Conservation (phyloP, 2,888 invertebrate genomes). For the Synanthedon formicaeformis region DNA sequence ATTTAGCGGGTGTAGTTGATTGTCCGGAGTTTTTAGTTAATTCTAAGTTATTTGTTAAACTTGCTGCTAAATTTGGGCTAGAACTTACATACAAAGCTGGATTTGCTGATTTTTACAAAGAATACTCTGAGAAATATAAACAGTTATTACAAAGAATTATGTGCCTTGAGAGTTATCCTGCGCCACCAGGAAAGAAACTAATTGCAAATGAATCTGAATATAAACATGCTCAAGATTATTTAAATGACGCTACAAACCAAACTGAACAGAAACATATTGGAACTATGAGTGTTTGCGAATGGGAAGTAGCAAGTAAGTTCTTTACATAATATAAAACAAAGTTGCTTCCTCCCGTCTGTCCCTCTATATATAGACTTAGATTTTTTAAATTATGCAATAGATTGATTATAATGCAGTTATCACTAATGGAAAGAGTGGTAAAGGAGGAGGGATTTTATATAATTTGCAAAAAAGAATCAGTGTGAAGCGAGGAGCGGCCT, state of each 20-base stretch:
- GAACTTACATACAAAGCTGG: constrained; percentile 76
- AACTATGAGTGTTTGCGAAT: constrained; percentile 88
- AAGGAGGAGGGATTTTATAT: too few species aligned
- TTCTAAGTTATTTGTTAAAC: constrained; percentile 84
- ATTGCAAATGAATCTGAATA: constrained; percentile 77
- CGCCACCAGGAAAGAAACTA: constrained; percentile 63
- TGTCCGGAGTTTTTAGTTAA: constrained; percentile 99
- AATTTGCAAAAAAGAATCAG: too few species aligned
- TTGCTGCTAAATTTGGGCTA: constrained; percentile 79
- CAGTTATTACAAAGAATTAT: constrained; percentile 81
- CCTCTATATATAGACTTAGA: too few species aligned
- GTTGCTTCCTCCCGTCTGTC: too few species aligned
- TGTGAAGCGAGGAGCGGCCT: background rate
- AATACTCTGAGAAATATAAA: constrained; percentile 56
- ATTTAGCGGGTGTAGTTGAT: constrained; percentile 95
- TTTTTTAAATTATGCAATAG: too few species aligned
- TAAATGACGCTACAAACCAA: constrained; percentile 46
- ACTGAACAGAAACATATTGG: constrained; percentile 71
- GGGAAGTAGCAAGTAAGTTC: constrained; percentile 91
- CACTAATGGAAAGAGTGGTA: too few species aligned
- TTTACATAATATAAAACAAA: too few species aligned
- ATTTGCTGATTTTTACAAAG: constrained; percentile 84
- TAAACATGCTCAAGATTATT: constrained; percentile 75
- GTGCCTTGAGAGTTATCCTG: constrained; percentile 85
- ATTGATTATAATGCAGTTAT: too few species aligned